A percentile compares a stretch with the other conserved stretches of the same genome.
These are phyloP conservation scores for Hyposmocoma kahamanoa DNA, from an alignment of 1,140 invertebrate species.

Conservation along the genomic window DNA sequence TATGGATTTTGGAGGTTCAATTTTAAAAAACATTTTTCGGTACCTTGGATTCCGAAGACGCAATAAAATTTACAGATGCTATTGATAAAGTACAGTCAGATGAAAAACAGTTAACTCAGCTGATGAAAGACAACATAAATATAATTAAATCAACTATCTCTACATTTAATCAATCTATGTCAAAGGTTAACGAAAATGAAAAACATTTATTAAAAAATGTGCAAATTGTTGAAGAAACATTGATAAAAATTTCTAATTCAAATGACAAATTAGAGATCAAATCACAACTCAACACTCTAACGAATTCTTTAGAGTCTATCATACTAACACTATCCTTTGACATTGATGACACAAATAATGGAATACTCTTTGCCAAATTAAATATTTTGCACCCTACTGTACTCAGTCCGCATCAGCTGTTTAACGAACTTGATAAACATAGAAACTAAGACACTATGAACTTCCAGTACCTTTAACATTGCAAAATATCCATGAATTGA, in stretches of 20 bases:
- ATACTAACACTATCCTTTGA: slow-evolving; percentile 4
- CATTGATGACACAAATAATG: slow-evolving; percentile 4
- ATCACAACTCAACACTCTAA: slow-evolving; percentile 4
- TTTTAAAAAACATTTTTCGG: slow-evolving; percentile 16
- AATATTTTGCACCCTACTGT: neutral
- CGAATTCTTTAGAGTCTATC: slow-evolving; percentile 5
- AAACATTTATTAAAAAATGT: slow-evolving; percentile 5
- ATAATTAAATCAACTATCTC: slow-evolving; percentile 5
- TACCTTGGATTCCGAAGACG: slow-evolving; percentile 17
- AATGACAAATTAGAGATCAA: too few relatives aligned
- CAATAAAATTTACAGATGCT: slow-evolving; percentile 13
- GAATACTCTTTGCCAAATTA: neutral
- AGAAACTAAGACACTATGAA: slow-evolving; percentile 6
- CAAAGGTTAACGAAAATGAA: slow-evolving; percentile 10
- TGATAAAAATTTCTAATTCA: neutral
- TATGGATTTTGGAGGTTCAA: slow-evolving; percentile 12
- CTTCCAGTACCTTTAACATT: slow-evolving; percentile 9
- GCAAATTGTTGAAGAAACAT: neutral
- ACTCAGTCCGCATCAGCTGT: too few relatives aligned
- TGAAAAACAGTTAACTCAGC: slow-evolving; percentile 2
- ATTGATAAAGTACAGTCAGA: slow-evolving; percentile 7
- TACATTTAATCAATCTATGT: slow-evolving; percentile 8
- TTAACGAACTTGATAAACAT: neutral
- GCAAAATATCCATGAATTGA: slow-evolving; percentile 12
- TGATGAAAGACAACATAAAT: slow-evolving; percentile 6